Conservation (phyloP, 92 coral and sea anemone species). For the Porites evermanni region DNA sequence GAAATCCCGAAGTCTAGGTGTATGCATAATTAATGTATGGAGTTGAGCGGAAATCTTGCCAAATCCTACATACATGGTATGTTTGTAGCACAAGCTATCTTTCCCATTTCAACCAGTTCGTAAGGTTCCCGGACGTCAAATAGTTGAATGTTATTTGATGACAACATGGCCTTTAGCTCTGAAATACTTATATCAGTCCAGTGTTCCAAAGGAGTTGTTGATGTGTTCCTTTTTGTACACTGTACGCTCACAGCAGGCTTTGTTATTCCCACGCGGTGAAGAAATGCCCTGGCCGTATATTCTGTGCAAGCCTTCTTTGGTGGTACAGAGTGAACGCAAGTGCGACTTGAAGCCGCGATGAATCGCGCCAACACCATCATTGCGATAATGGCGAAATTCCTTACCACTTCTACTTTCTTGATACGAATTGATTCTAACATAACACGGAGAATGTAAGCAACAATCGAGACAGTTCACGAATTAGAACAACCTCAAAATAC, state of each 20-base stretch:
- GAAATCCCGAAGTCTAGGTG: too few relatives aligned
- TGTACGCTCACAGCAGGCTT: slow-evolving; percentile 30
- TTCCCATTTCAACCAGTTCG: slow-evolving; percentile 68
- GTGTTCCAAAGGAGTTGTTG: slow-evolving; percentile 38
- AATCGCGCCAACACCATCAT: slow-evolving; percentile 45
- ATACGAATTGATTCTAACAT: neutral
- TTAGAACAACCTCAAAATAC: neutral
- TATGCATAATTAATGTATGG: neutral
- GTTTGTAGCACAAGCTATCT: slow-evolving; percentile 76
- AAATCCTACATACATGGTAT: slow-evolving; percentile 66
- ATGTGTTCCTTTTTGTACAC: slow-evolving; percentile 33
- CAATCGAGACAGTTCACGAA: neutral
- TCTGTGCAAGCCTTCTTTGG: slow-evolving; percentile 8
- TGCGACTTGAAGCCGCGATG: slow-evolving; percentile 8
- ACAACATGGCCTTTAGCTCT: slow-evolving; percentile 59
- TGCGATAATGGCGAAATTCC: slow-evolving; percentile 18
- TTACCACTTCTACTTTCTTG: slow-evolving; percentile 4
- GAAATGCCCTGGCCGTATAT: slow-evolving; percentile 15
- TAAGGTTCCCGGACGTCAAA: slow-evolving; percentile 86
- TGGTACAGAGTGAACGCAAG: slow-evolving; percentile 8
- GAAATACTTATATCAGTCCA: slow-evolving; percentile 52
- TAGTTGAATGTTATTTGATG: slow-evolving; percentile 58
- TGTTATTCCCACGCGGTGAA: slow-evolving; percentile 4
- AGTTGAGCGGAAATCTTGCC: neutral
- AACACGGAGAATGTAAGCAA: neutral